phyloP scores from a whole-genome alignment of 92 coral and sea anemone species.

The Montipora capitata region DNA sequence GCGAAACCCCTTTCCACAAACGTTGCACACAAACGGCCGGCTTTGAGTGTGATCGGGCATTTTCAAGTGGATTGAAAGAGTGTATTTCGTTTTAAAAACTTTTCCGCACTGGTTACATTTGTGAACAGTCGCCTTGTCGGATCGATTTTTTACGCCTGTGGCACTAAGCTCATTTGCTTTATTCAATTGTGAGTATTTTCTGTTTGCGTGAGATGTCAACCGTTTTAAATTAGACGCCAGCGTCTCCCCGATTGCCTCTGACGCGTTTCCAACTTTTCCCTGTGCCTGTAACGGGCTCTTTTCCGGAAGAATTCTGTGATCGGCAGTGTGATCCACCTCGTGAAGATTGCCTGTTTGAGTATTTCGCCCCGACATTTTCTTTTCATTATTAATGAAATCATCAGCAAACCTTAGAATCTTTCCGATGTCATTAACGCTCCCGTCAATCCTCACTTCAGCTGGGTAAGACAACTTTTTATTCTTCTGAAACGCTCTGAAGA shows the following conservation, averaged over 20 bases:
- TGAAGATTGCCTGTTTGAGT: slow-evolving; percentile 30
- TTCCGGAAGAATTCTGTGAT: slow-evolving; percentile 29
- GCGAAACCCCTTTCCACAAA: slow-evolving; percentile 99
- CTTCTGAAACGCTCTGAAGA: slow-evolving; percentile 43
- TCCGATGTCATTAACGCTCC: slow-evolving; percentile 68
- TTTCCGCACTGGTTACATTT: slow-evolving; percentile 98
- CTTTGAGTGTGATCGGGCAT: slow-evolving; percentile 99
- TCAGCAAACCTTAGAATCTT: slow-evolving; percentile 79
- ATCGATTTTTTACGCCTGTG: slow-evolving; percentile 59
- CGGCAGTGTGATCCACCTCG: slow-evolving; percentile 45
- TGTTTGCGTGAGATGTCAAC: slow-evolving; percentile 16
- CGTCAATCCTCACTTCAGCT: slow-evolving; percentile 69
- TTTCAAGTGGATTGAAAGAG: slow-evolving; percentile 93
- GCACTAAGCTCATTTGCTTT: slow-evolving; percentile 42
- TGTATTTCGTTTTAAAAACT: slow-evolving; percentile 96
- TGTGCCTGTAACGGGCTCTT: slow-evolving; percentile 34
- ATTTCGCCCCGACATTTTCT: slow-evolving; percentile 79
- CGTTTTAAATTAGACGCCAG: slow-evolving; percentile 7
- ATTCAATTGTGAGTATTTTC: slow-evolving; percentile 38
- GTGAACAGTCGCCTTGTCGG: slow-evolving; percentile 73
- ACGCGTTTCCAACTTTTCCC: slow-evolving; percentile 34
- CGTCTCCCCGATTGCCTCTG: slow-evolving; percentile 22
- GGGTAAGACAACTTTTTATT: slow-evolving; percentile 79
- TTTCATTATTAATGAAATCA: slow-evolving; percentile 94
- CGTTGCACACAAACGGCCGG: slow-evolving; percentile 96